A percentile compares a stretch with the other conserved stretches of the same genome.
These are phyloP conservation scores for Syrista parreyssii DNA, from an alignment of 2,888 invertebrate genomes.

Conservation along the genomic window DNA sequence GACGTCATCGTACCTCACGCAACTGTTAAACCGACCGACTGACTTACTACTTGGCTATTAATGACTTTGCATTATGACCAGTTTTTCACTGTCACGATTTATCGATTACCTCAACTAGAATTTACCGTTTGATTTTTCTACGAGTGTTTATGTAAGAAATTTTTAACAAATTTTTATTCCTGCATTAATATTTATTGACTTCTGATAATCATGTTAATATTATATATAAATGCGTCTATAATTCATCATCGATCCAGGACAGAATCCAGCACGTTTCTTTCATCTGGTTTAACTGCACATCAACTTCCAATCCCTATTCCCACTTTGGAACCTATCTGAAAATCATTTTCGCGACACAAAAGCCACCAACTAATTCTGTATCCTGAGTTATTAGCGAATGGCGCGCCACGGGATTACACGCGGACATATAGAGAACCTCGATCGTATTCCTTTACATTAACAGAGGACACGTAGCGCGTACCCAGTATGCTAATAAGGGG, in stretches of 20 bases:
- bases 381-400: neutral
- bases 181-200: neutral
- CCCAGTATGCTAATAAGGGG: slow-evolving; percentile 50
- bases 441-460: neutral
- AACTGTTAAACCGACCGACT: slow-evolving; percentile 40
- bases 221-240: too few relatives aligned
- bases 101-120: neutral
- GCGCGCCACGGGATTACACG: neutral
- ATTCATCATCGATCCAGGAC: neutral
- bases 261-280: neutral
- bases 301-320: neutral
- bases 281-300: neutral
- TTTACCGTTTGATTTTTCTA: neutral
- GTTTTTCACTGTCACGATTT: neutral
- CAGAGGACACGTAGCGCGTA: slow-evolving; percentile 11
- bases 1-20: slow-evolving; percentile 50
- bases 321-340: neutral
- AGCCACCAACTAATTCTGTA: neutral
- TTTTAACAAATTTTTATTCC: neutral
- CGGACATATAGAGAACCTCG: neutral
- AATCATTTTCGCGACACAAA: neutral
- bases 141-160: too few relatives aligned
- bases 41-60: neutral
- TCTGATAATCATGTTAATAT: neutral
- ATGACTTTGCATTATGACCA: neutral